Evolutionary conservation across 2,797 vertebrate genomes (phyloP), one percentile per base, ranked within the genome.

Genomic region (Loriculus beryllinus): DNA sequence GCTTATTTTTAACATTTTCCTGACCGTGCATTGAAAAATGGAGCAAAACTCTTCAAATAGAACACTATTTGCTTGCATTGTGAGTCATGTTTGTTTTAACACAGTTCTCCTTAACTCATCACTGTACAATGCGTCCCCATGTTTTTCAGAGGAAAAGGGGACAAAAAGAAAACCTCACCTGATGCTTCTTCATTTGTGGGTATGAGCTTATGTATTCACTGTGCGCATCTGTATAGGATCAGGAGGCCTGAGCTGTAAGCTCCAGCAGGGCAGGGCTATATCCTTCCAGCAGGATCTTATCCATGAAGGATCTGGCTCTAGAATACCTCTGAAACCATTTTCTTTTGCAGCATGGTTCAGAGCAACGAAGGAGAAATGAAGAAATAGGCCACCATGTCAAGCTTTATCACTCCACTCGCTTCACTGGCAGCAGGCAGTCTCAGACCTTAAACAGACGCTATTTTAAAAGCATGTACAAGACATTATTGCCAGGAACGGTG

Each of bases 171-270:
- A 42, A 12, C 7, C 9, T 54, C 54, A 10, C 19, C 2, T n/a
- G 7, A 9, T 11, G 14, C 31, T 89, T 74, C 48, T 67, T 12
- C 19, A 1, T 0, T 6, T 31, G 23, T 31, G 15, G 16, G 8
- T 26, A 42, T 17, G 15, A 6, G 7, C 45, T 42, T 17, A 17
- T 3, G 5, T 29, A 25, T 6, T 9, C 15, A 18, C 2, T 2
- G 4, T 9, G 5, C 3, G 1, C 3, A 21, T 3, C 14, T 7
- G 18, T 6, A 10, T 0, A 39, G 47, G 13, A 23, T 0, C 3
- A 6, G 10, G 11, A 82, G 2, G 13, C 29, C 31, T 2, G 7
- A 52, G 37, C 37, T 3, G 1, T 1, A 33, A 80, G 18, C 7
- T 12, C 5, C 29, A 10, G 7, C 37, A 47, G 3, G 7, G 16